Evolutionary conservation across 1,140 invertebrate genomes (phyloP).

Genomic region (Delia radicum): DNA sequence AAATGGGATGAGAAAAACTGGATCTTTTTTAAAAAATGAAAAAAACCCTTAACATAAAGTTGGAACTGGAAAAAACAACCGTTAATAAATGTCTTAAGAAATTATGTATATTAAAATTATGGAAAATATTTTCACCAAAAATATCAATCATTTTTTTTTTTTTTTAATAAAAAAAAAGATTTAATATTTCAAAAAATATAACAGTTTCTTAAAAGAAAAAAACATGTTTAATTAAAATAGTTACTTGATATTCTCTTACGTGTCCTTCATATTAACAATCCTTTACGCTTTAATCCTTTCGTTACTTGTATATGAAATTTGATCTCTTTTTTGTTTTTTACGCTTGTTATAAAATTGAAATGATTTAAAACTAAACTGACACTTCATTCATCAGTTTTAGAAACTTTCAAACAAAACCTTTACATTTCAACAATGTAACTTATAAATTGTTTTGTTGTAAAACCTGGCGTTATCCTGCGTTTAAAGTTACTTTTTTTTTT

Average conservation of each 20-base stretch:
- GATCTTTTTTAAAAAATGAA: not conserved
- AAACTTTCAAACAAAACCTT: too few relatives aligned
- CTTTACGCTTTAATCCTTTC: not conserved
- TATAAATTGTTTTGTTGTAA: too few relatives aligned
- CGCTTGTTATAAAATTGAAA: not conserved
- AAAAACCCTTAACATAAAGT: not conserved
- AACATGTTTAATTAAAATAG: not conserved
- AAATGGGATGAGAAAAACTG: not conserved
- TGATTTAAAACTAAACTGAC: slow-evolving; percentile 1
- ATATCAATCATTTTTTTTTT: not conserved
- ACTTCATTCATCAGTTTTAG: not conserved
- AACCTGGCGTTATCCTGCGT: not conserved
- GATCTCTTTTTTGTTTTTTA: not conserved
- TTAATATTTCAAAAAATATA: not conserved
- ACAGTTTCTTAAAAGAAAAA: not conserved
- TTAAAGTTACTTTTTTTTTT: too few relatives aligned
- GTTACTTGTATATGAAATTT: not conserved
- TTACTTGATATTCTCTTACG: not conserved
- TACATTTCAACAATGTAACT: not conserved
- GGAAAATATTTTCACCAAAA: not conserved
- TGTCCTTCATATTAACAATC: too few relatives aligned
- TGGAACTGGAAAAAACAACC: too few relatives aligned
- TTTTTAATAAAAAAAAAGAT: not conserved
- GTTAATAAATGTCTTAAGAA: not conserved
- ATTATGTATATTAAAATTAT: not conserved